A percentile compares a stretch with the other conserved stretches of the same genome.
Conservation (phyloP, 2,888 invertebrate species). For the Drosophila falleni region DNA sequence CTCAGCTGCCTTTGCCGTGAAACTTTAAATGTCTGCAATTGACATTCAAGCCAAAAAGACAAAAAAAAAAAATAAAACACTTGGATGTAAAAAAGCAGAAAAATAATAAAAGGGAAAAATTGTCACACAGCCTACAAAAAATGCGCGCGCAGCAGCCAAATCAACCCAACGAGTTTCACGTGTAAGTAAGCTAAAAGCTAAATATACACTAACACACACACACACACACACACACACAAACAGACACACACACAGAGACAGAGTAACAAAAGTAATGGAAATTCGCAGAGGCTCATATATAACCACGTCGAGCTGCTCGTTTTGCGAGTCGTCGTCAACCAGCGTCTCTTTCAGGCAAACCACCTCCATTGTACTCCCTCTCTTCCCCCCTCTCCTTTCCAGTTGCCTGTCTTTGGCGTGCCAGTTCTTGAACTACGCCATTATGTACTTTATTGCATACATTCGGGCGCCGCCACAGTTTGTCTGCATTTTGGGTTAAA, state of each 20-base stretch:
- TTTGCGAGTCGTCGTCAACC: slow-evolving; percentile 50
- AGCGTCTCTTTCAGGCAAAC: slow-evolving; percentile 40
- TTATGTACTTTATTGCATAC: slow-evolving; percentile 81
- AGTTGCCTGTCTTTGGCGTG: slow-evolving; percentile 22
- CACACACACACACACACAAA: not conserved
- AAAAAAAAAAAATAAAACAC: slow-evolving; percentile 3
- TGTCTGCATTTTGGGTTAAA: slow-evolving; percentile 78
- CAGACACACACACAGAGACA: slow-evolving; percentile 14
- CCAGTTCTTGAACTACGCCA: slow-evolving; percentile 80
- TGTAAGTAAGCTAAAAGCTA: slow-evolving; percentile 68
- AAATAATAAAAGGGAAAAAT: slow-evolving; percentile 49
- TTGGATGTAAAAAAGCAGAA: not conserved
- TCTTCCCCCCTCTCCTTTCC: not conserved
- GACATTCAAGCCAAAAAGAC: slow-evolving; percentile 67
- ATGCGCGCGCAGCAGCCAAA: slow-evolving; percentile 74
- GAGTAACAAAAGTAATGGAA: slow-evolving; percentile 73
- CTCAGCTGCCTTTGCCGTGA: slow-evolving; percentile 40
- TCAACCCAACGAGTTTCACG: slow-evolving; percentile 58
- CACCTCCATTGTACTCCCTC: slow-evolving; percentile 22
- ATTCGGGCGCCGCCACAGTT: slow-evolving; percentile 68
- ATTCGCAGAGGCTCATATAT: slow-evolving; percentile 53
- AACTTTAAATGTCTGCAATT: slow-evolving; percentile 80
- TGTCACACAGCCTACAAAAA: slow-evolving; percentile 76
- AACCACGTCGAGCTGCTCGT: slow-evolving; percentile 54
- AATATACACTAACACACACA: slow-evolving; percentile 28